Evolutionary conservation across 2,113 vertebrate species (phyloP), one percentile per base, ranked within the genome.

Genomic region (Panthera uncia): DNA sequence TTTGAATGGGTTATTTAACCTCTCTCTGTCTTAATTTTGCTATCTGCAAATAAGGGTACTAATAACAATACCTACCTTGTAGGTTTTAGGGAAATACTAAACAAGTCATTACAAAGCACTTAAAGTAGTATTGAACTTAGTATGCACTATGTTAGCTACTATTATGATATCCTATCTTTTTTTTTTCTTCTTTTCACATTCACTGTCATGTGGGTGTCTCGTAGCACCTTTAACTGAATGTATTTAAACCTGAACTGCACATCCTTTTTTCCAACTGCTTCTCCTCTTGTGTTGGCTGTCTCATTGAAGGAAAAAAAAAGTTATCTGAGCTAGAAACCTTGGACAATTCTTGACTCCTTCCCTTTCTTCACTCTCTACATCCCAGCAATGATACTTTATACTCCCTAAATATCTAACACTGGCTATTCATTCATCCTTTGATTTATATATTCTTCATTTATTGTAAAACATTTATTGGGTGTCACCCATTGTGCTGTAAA

Each of bases 391-490:
- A 29, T 73, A 8, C 9, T 36, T 97, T 83, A 55, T 78, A 68
- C 1, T 63, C 14, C 48, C 15, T 81, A 91, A 80, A 89, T 89
- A 80, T 21, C 38, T 76, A 91, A 88, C 18, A 79, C 14, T 87
- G 31, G 50, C 52, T 18, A 82, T 71, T 41, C 36, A 73, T 61
- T 61, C 1, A 78, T 73, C 87, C 33, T 79, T 83, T 50, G 36
- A 95, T 76, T 76, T 84, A 69, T 63, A 41, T 76, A 90, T 82
- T 94, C 16, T 83, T 93, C 41, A 69, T 86, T 92, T 95, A 85
- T 82, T 93, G 81, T 48, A 86, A 69, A 87, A 74, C 6, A 52
- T 61, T 87, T 81, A 66, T 8, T 95, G 25, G 3, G 10, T 95
- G 14, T 8, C 9, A 94, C 13, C 4, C 12, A 83, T 27, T 91